These are phyloP conservation scores for Lutjanus erythropterus DNA, from an alignment of 2,113 vertebrate species.

Conservation along the genomic window DNA sequence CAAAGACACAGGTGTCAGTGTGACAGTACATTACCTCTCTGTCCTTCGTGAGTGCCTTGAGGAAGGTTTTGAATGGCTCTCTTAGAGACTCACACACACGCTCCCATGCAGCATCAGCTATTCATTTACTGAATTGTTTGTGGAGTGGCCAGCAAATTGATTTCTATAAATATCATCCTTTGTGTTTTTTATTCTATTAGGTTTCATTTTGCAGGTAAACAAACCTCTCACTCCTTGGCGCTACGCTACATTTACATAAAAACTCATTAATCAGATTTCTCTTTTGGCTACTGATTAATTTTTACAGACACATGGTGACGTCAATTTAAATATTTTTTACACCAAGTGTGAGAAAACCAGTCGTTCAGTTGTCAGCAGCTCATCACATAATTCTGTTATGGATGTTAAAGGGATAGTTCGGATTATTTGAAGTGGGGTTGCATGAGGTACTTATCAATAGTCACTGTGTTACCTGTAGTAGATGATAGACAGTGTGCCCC, in stretches of 20 bases:
- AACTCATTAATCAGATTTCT: constrained; percentile 47
- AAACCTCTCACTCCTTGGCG: constrained; percentile 45
- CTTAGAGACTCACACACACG: constrained; percentile 16
- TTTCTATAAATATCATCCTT: constrained; percentile 70
- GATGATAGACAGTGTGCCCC: no score
- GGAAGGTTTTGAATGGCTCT: constrained; percentile 41
- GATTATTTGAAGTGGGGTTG: no score
- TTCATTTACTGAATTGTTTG: constrained; percentile 48
- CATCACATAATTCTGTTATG: constrained; percentile 21
- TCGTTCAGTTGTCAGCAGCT: constrained; percentile 22
- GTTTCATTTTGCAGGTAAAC: constrained; percentile 65
- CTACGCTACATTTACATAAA: constrained; percentile 61
- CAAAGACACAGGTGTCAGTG: constrained; percentile 54
- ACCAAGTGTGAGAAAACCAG: neutral
- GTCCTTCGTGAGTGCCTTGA: constrained; percentile 50
- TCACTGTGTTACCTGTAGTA: no score
- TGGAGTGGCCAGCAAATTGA: constrained; percentile 56
- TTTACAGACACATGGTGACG: constrained; percentile 11
- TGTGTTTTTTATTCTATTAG: constrained; percentile 41
- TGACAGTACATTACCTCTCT: constrained; percentile 63
- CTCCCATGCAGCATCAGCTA: no score
- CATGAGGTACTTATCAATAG: no score
- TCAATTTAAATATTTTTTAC: neutral
- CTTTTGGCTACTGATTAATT: constrained; percentile 41
- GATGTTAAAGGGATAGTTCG: no score